A percentile compares a stretch with the other conserved stretches of the same genome.
phyloP scores from a whole-genome alignment of 2,113 vertebrate species.

The Phrynosoma blainvillii region DNA sequence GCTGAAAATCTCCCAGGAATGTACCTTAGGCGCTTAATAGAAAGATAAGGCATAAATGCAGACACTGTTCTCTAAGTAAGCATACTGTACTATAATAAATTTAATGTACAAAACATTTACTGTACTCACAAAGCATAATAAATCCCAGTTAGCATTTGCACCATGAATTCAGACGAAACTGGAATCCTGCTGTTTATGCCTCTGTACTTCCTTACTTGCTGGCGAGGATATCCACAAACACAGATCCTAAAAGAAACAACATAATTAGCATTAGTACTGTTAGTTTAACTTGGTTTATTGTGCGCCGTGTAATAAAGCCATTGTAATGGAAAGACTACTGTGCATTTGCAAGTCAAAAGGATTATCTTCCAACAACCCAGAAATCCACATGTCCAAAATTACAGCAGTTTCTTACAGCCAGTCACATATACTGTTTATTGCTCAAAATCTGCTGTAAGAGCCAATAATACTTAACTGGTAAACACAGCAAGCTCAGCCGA shows the following conservation, averaged over 20 bases:
- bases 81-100: neutral
- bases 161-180: conserved; percentile 95
- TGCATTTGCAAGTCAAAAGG: neutral
- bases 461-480: neutral
- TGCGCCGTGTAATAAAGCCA: neutral
- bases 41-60: neutral
- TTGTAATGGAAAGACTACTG: neutral
- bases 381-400: neutral
- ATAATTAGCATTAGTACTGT: conserved; percentile 32
- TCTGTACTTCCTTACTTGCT: conserved; percentile 92
- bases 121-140: conserved; percentile 95
- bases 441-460: neutral
- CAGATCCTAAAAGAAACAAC: conserved; percentile 84
- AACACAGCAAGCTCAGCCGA: neutral
- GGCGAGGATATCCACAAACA: conserved; percentile 95
- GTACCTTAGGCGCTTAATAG: neutral
- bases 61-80: too few relatives aligned
- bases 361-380: neutral
- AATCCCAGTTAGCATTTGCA: conserved; percentile 96
- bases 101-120: neutral
- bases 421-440: neutral
- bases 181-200: conserved; percentile 89
- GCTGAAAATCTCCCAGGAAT: neutral
- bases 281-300: neutral
- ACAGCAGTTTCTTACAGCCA: neutral